phyloP scores from a whole-genome alignment of 2,113 vertebrate genomes.

The Axis porcinus region DNA sequence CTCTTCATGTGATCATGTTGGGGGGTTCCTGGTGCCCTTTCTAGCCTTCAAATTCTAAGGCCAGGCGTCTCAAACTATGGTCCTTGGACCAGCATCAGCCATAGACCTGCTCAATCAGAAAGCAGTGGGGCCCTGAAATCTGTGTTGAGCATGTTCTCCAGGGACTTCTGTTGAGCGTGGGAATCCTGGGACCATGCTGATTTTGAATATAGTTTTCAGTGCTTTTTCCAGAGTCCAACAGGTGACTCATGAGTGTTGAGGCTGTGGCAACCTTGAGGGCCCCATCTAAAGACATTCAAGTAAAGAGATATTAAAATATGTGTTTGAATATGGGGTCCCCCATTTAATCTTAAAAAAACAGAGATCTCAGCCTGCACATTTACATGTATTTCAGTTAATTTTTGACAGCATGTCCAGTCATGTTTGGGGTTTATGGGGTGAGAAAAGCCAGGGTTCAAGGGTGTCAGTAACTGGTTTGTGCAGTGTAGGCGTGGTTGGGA shows the following conservation, averaged over 20 bases:
- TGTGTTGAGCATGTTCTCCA: rapidly evolving
- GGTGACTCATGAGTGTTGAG: not conserved
- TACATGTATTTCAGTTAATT: not conserved
- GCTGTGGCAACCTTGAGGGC: not conserved
- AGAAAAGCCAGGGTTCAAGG: not conserved
- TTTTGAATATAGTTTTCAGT: not conserved
- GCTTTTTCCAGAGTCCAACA: rapidly evolving
- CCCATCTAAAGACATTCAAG: not conserved
- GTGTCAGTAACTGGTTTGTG: not conserved
- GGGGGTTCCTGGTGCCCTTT: not conserved
- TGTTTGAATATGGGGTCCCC: not conserved
- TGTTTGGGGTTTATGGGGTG: not conserved
- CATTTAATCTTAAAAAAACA: not conserved
- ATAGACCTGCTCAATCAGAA: not conserved
- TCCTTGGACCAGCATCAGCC: not conserved
- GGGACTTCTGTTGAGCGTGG: rapidly evolving
- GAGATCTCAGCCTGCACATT: not conserved
- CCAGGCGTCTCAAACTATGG: not conserved
- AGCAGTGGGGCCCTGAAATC: rapidly evolving
- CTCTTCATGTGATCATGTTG: not conserved
- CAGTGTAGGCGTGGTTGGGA: not conserved
- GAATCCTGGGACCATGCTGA: not conserved
- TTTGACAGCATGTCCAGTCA: not conserved
- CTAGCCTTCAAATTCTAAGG: not conserved
- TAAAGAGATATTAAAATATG: not conserved